Percentiles rank a stretch among this genome's conserved stretches.
These are phyloP conservation scores for Spheniscus mendiculus DNA, from an alignment of 2,113 vertebrate species.

Conservation along the genomic window DNA sequence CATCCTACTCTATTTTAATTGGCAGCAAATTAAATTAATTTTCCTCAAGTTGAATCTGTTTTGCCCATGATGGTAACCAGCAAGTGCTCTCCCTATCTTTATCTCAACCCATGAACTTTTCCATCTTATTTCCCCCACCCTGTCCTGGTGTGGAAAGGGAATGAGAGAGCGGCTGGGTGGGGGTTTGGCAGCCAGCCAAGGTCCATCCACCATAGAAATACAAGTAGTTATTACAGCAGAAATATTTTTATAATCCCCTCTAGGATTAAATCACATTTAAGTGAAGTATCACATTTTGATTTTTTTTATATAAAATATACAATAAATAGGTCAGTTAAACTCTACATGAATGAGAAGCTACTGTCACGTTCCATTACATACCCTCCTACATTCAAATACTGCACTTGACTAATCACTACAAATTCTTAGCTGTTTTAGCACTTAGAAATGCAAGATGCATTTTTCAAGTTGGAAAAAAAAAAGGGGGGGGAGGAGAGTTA, in stretches of 20 bases:
- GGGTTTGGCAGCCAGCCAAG: neutral
- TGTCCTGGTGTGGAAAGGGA: neutral
- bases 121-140: neutral
- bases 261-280: neutral
- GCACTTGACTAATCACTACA: neutral
- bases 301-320: neutral
- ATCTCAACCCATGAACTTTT: neutral
- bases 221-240: neutral
- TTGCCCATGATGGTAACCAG: neutral
- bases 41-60: neutral
- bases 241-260: neutral
- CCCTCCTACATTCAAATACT: neutral
- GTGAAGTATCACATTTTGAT: neutral
- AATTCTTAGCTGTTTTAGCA: neutral
- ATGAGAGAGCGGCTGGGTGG: rapidly evolving
- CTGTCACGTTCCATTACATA: neutral
- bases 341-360: neutral
- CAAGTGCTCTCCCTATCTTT: neutral
- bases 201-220: neutral
- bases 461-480: neutral
- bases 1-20: neutral
- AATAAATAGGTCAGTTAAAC: neutral
- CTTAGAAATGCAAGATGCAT: neutral
- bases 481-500: rapidly evolving
- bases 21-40: neutral